phyloP scores from a whole-genome alignment of 2,888 invertebrate genomes.

The Electrophaes corylata region DNA sequence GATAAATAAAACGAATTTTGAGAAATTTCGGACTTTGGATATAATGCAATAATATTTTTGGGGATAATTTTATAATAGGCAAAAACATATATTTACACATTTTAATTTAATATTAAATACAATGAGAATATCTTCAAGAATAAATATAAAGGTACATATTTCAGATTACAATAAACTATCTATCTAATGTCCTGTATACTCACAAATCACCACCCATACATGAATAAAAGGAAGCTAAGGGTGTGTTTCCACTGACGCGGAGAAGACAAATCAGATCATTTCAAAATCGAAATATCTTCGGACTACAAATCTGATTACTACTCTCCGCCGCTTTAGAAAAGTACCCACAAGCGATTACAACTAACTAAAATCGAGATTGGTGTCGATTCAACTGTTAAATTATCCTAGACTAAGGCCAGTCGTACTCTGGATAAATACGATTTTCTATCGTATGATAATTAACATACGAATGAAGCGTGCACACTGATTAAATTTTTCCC shows the following conservation, averaged over 20 bases:
- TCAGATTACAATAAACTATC: conserved; percentile 48
- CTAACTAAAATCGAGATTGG: conserved; percentile 15
- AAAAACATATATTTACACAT: conserved; percentile 68
- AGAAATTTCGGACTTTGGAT: conserved; percentile 71
- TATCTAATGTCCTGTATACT: conserved; percentile 53
- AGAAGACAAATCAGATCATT: too few relatives aligned
- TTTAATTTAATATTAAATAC: conserved; percentile 55
- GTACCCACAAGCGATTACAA: conserved; percentile 38
- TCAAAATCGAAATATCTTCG: too few relatives aligned
- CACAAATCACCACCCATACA: conserved; percentile 55
- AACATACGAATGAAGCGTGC: too few relatives aligned
- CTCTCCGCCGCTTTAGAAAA: too few relatives aligned
- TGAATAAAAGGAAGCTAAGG: conserved; percentile 49
- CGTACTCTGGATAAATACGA: too few relatives aligned
- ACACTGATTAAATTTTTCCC: too few relatives aligned
- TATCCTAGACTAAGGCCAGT: too few relatives aligned
- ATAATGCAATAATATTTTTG: conserved; percentile 53
- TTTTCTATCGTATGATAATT: too few relatives aligned
- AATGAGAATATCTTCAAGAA: conserved; percentile 53
- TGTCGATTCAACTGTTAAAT: background rate
- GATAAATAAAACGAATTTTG: conserved; percentile 76
- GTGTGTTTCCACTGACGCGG: too few relatives aligned
- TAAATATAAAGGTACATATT: conserved; percentile 58
- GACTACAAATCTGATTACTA: too few relatives aligned
- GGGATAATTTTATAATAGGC: conserved; percentile 62